Evolutionary conservation across 2,888 invertebrate genomes (phyloP).

Genomic region (Schizaphis graminum): DNA sequence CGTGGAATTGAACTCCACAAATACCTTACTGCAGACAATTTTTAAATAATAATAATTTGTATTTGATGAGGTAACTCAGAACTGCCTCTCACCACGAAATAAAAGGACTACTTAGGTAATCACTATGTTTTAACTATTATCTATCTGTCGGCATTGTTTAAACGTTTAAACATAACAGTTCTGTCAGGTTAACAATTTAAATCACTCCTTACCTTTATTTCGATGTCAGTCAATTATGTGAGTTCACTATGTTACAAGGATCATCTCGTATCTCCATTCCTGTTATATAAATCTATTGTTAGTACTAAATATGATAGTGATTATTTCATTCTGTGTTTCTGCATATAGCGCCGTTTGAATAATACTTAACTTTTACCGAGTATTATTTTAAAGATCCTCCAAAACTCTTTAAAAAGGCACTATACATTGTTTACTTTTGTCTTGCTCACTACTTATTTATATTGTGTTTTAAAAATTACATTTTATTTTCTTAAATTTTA

Average conservation of each 20-base stretch:
- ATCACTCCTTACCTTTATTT: not conserved
- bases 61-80: not conserved
- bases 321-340: not conserved
- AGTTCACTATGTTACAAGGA: not conserved
- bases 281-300: not conserved
- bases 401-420: not conserved
- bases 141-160: not conserved
- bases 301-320: not conserved
- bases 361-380: not conserved
- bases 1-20: not conserved
- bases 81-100: not conserved
- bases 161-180: not conserved
- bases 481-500: not conserved
- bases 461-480: not conserved
- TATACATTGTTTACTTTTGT: not conserved
- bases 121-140: not conserved
- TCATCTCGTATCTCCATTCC: not conserved
- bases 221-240: not conserved
- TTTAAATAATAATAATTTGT: not conserved
- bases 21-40: not conserved
- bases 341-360: not conserved
- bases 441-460: not conserved
- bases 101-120: not conserved
- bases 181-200: not conserved
- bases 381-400: not conserved